Base-by-base conservation (phyloP, 2,113 vertebrate species). In the Alexandromys fortis region DNA sequence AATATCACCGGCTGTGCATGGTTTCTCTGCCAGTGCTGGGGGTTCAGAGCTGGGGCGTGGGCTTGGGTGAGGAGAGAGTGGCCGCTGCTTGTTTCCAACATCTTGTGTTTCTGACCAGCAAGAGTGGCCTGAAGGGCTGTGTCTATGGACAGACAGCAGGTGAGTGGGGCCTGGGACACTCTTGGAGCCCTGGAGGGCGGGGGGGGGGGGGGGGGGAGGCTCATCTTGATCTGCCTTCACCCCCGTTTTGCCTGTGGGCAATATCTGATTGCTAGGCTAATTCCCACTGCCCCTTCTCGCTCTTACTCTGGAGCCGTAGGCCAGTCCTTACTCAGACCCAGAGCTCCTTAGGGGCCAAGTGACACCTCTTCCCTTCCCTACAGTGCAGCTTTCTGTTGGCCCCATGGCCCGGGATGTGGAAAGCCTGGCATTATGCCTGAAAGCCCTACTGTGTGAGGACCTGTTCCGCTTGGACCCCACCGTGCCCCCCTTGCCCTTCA, bases 381-480 rank as follows among this genome's bases (percentile, higher is more conserved):
- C 94, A 96, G 97, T 98, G 68, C 89, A 72, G 10, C 16, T 96
- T 26, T 96, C 98, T 0, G 0, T 98, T 7, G 99, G 99, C 38
- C 99, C 99, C 0, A 97, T 99, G 98, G 99, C 98, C 0, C 98
- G 98, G 72, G 99, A 99, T 0, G 99, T 99, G 96, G 99, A 99
- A 96, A 99, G 99, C 96, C 98, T 99, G 98, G 99, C 98, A 9
- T 97, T 99, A 72, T 99, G 98, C 88, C 98, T 99, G 99, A 98
- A 98, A 98, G 99, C 99, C 0, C 96, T 99, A 95, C 98, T 99
- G 21, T 99, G 98, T 38, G 97, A 99, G 55, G 98, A 99, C 96
- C 98, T 99, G 99, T 99, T 99, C 97, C 95, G 38, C 19, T 97
- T 99, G 98, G 99, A 99, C 92, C 99, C 99, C 95, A 98, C 98